These are phyloP conservation scores for Fregata magnificens DNA, from an alignment of 2,113 vertebrate genomes.

Conservation along the genomic window DNA sequence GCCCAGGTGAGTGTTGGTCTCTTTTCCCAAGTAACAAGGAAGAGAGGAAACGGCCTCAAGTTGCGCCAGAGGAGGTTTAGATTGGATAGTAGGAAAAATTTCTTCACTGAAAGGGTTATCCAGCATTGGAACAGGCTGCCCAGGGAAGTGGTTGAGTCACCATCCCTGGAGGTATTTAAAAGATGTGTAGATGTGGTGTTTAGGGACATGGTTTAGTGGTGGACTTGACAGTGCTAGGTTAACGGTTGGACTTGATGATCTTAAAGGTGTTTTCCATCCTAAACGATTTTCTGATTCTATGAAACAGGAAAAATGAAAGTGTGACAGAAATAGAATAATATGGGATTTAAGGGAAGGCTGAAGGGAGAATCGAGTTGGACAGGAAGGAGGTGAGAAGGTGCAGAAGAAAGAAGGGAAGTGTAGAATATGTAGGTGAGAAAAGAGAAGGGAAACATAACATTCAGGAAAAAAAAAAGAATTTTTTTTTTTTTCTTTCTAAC, in stretches of 20 bases:
- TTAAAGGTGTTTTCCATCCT: not conserved
- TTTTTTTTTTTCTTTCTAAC: not conserved
- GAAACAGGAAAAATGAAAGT: not conserved
- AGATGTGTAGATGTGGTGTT: not conserved
- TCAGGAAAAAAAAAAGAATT: not conserved
- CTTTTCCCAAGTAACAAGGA: not conserved
- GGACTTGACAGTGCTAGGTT: not conserved
- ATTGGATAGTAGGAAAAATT: not conserved
- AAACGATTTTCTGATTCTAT: not conserved
- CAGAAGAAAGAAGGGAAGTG: not conserved
- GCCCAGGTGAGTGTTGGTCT: not conserved
- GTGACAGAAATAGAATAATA: not conserved
- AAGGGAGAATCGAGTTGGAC: not conserved
- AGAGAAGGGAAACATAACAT: not conserved
- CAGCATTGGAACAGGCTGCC: not conserved
- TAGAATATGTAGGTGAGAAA: not conserved
- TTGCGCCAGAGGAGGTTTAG: not conserved
- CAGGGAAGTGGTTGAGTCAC: not conserved
- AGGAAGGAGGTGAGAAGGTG: not conserved
- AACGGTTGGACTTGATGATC: rapidly evolving
- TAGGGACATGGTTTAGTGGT: not conserved
- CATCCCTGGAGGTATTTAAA: not conserved
- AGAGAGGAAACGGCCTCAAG: not conserved
- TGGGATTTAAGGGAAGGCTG: not conserved
- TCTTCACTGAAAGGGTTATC: not conserved